Evolutionary conservation across 2,797 vertebrate genomes (phyloP).

Genomic region (Mormyrops attenuatus): DNA sequence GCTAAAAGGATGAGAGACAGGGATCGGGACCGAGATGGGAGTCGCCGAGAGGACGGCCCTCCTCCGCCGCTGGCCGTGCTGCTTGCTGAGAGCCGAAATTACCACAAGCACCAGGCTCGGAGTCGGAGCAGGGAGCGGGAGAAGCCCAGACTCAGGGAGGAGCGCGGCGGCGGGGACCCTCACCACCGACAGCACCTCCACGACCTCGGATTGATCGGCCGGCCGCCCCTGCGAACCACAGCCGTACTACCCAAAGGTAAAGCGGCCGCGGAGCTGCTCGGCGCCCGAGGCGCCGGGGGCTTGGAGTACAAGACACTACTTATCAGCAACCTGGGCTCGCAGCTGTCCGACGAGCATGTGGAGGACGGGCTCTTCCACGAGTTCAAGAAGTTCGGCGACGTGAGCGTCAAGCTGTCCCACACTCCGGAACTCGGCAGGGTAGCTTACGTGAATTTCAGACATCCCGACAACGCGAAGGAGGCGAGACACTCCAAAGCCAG

Average conservation of each 20-base stretch:
- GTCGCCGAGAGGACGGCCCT: constrained; percentile 56
- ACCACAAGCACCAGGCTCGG: constrained; percentile 56
- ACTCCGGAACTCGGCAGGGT: constrained; percentile 89
- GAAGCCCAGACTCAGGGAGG: constrained; percentile 59
- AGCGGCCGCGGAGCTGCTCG: constrained; percentile 39
- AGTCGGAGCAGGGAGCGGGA: constrained; percentile 70
- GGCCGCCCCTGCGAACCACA: constrained; percentile 53
- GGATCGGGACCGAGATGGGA: constrained; percentile 49
- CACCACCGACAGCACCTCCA: constrained; percentile 60
- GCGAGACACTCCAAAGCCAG: constrained; percentile 83
- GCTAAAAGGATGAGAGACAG: constrained; percentile 73
- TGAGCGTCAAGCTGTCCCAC: constrained; percentile 90
- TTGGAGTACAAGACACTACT: constrained; percentile 91
- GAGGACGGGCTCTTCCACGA: constrained; percentile 93
- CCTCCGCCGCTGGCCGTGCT: constrained; percentile 58
- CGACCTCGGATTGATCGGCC: constrained; percentile 63
- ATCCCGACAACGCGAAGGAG: constrained; percentile 86
- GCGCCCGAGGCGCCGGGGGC: constrained; percentile 50
- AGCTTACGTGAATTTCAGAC: constrained; percentile 92
- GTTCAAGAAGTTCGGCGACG: constrained; percentile 95
- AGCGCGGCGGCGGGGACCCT: constrained; percentile 54
- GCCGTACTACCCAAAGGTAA: constrained; percentile 34
- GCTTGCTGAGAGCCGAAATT: constrained; percentile 60
- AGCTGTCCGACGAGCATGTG: constrained; percentile 85
- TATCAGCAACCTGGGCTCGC: constrained; percentile 86